Evolutionary conservation across 1,140 invertebrate genomes (phyloP), one percentile per base, ranked within the genome.

Genomic region (Calliphora vicina): DNA sequence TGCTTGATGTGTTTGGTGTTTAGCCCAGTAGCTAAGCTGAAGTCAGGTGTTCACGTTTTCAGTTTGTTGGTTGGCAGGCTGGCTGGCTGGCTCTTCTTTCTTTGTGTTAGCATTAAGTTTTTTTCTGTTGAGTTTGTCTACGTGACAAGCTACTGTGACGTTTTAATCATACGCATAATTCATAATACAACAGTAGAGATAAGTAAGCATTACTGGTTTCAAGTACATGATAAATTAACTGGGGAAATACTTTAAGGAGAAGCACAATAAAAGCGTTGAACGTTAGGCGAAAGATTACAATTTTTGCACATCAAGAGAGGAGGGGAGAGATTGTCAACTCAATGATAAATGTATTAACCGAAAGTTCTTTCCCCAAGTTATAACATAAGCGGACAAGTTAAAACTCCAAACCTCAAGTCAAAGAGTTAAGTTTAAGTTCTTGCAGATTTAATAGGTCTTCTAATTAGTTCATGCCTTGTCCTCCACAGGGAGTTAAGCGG

Each of bases 151-250:
- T 76, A 76, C 73, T 76, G 73, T 76, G 73, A 76, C 73, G 73
- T 76, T 76, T 76, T 76, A 76, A 76, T 76, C 73, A 76, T 76
- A 76, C 73, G 73, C 73, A 76, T 76, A 76, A 76, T 76, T 76
- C 73, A 76, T 76, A 76, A 17, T 73, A 35, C 72, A 74, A 29
- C 72, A 67, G 13, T 13, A 57, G 1, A 57, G 50, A 17, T n/a
- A 57, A 17, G 15, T 35, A 50, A 50, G 4, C 45, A 50, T 50
- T 25, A 67, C 23, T 23, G 61, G 20, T n/a, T 23, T 20, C n/a
- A 20, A 67, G 23, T 67, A 67, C n/a, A 67, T 57, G 50, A 57
- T 57, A 57, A 57, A 57, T 57, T 57, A 57, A 17, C 50, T 57
- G 15, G 50, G n/a, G n/a, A 57, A 57, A 57, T 57, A n/a, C 50